Evolutionary conservation across 2,888 invertebrate genomes (phyloP), one percentile per base, ranked within the genome.

Genomic region (Aspidiotus rigidus): DNA sequence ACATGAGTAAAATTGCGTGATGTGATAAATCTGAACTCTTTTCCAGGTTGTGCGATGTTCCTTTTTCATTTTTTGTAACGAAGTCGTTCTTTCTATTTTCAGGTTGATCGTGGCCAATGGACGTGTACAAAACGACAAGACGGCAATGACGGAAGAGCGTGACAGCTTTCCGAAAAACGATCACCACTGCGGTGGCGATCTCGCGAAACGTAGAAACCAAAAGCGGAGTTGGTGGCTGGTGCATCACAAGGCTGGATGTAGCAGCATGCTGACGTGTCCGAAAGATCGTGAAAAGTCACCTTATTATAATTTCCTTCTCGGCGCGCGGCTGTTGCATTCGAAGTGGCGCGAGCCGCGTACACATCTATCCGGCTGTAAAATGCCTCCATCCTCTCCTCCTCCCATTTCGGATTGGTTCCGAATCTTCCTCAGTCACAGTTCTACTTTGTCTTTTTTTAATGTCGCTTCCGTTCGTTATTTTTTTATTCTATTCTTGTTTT

Each of bases 291-390:
- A 49, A 49, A 49, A 49, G 6, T 49, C 6, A 1, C 49, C 49
- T 49, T 49, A 63, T 53, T 53, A 15, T 13, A 7, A 54, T 64
- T 64, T 59, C 60, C 59, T 57, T 17, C 53, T 53, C 49, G 28
- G 42, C 5, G 56, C 56, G 66, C 41, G 57, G 57, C 56, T 57
- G 66, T 55, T 66, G 66, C 66, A 17, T 10, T 59, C 9, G 66
- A 49, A 9, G 16, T n/a, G 13, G 64, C 64, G 41, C 49, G 59
- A 59, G 49, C 67, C 59, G 42, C 59, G 60, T 7, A 49, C 49
- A 2, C 10, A n/a, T 49, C 10, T 49, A 49, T n/a, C 10, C 28
- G 28, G 28, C 5, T 28, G 28, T 28, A 28, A 28, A 5, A 28
- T 28, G 28, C 28, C 28, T 3, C 28, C 28, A 28, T 28, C 28